phyloP scores from a whole-genome alignment of 2,888 invertebrate species.

The Drosophila buzzatii region DNA sequence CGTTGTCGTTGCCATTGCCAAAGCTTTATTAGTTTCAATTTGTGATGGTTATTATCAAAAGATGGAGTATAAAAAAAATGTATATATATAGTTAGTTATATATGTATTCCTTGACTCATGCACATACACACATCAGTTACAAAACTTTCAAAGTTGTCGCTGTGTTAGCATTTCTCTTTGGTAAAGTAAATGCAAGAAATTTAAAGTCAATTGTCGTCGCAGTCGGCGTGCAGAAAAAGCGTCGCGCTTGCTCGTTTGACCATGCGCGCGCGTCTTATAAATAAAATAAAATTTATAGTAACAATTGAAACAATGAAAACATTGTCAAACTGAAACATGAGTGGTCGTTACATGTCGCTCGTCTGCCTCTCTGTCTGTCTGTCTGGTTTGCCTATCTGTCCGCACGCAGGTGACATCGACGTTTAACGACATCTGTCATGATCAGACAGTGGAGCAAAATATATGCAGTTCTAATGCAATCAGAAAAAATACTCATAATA shows the following conservation, averaged over 20 bases:
- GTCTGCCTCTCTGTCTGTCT: constrained; percentile 2
- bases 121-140: constrained; percentile 45
- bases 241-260: constrained; percentile 31
- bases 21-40: constrained; percentile 70
- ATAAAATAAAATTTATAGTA: constrained; percentile 69
- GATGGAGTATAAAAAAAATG: constrained; percentile 55
- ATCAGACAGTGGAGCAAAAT: constrained; percentile 33
- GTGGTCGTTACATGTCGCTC: constrained; percentile 31
- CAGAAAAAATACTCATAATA: neutral
- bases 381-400: constrained; percentile 9
- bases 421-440: constrained; percentile 7
- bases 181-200: constrained; percentile 63
- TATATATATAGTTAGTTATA: neutral
- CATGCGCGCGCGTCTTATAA: constrained; percentile 33
- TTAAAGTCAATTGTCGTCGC: constrained; percentile 76
- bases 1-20: constrained; percentile 16
- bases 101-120: constrained; percentile 7
- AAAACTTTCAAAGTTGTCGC: constrained; percentile 66
- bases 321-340: constrained; percentile 57
- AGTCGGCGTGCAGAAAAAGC: constrained; percentile 62
- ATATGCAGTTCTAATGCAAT: neutral
- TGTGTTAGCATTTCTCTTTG: constrained; percentile 65
- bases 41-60: constrained; percentile 74
- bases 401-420: constrained; percentile 36
- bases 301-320: constrained; percentile 73